A percentile compares a stretch with the other conserved stretches of the same genome.
phyloP scores from a whole-genome alignment of 2,888 invertebrate species.

The Eilema griseolum region DNA sequence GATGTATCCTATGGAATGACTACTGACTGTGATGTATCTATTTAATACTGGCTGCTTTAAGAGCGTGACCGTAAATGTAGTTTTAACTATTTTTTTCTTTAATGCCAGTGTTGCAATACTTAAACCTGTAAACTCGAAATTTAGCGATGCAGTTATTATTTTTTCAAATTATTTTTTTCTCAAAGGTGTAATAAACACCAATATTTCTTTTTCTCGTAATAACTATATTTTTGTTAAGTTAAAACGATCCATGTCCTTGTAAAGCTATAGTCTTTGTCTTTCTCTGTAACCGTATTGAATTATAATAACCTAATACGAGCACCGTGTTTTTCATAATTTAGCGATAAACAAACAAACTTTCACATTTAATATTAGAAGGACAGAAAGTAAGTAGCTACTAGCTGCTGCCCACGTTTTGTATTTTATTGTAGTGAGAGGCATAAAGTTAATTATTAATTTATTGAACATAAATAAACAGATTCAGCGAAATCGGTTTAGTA shows the following conservation, averaged over 20 bases:
- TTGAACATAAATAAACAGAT: conserved; percentile 1
- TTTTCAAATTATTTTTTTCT: no score
- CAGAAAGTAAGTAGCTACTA: not conserved
- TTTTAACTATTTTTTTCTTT: no score
- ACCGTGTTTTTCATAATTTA: not conserved
- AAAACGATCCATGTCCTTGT: no score
- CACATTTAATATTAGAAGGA: not conserved
- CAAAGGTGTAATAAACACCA: no score
- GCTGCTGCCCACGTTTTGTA: conserved; percentile 24
- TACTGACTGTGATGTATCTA: not conserved
- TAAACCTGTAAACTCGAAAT: not conserved
- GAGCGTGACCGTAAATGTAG: not conserved
- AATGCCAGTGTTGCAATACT: not conserved
- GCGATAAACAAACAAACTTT: not conserved
- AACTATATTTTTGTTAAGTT: no score
- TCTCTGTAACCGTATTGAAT: no score
- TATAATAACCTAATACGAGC: not conserved
- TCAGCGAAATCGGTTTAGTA: not conserved
- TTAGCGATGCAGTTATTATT: no score
- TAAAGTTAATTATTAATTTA: conserved; percentile 17
- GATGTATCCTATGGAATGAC: not conserved
- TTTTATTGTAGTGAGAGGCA: conserved; percentile 21
- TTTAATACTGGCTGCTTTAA: not conserved
- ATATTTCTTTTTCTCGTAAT: no score
- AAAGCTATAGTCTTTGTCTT: no score